Evolutionary conservation across 2,888 invertebrate genomes (phyloP), one percentile per base, ranked within the genome.

Genomic region (Ophion slaviceki): DNA sequence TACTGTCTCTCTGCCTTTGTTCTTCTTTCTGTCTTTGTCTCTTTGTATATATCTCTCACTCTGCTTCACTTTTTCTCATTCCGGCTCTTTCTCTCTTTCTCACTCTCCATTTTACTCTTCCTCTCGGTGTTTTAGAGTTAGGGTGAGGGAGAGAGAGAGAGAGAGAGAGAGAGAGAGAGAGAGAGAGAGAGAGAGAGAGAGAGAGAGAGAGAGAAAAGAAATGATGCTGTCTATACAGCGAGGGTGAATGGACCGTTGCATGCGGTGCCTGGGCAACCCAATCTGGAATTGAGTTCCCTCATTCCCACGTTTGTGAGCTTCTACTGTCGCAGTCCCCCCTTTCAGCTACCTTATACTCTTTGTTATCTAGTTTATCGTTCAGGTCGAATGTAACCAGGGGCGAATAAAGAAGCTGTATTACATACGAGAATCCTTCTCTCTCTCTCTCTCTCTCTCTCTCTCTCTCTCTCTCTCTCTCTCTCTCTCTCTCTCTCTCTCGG

Each of bases 231-330:
- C 84, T 53, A 59, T 72, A 67, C 61, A 68, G 75, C 59, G 59
- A 77, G 82, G 85, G 82, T 79, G 82, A 85, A 82, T 79, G 75
- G 78, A 79, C 79, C 70, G 75, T 64, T 61, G 79, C 79, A 82
- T 53, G 85, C 66, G 75, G 75, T 76, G 82, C 76, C 66, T 40
- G 28, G 82, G 59, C 76, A 62, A 67, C 64, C 85, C 76, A 80
- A 85, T 85, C 85, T 82, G 71, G 67, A 80, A 85, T 82, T 85
- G 79, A 85, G 82, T 76, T 82, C 76, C 67, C 85, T 82, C 81
- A 57, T 70, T 70, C 57, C 36, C 32, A 32, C 68, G 72, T 32
- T 80, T 80, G 70, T 75, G 70, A n/a, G 79, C 62, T 57, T 68
- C n/a, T 28, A 70, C 64, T 57, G n/a, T 32, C 57, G 59, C 45